A percentile compares a stretch with the other conserved stretches of the same genome.
phyloP scores from a whole-genome alignment of 2,888 invertebrate species.

The Megamerina dolium region DNA sequence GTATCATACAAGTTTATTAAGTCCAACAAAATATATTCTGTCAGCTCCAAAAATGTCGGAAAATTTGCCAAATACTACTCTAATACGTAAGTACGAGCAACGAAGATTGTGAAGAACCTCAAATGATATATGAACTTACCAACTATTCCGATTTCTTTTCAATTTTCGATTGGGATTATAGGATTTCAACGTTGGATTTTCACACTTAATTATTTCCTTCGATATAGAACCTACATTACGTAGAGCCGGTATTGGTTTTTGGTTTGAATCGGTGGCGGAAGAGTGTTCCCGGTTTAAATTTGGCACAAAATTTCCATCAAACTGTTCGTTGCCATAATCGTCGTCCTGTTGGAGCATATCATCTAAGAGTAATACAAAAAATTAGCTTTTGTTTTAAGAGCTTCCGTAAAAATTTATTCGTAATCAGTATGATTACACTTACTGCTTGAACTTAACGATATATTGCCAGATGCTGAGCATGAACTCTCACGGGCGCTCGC shows the following conservation, averaged over 20 bases:
- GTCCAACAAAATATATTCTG: no score
- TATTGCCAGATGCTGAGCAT: conserved; percentile 30
- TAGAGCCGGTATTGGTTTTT: conserved; percentile 38
- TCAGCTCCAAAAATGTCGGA: no score
- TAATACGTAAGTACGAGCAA: no score
- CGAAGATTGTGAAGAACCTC: no score
- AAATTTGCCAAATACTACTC: no score
- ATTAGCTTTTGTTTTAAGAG: not conserved
- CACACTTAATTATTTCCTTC: conserved; percentile 34
- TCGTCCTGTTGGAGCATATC: conserved; percentile 34
- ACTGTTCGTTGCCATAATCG: conserved; percentile 18
- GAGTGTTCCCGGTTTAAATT: conserved; percentile 32
- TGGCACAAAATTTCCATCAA: conserved; percentile 31
- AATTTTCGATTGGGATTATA: conserved; percentile 49
- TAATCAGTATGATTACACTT: conserved; percentile 16
- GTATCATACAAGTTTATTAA: not conserved
- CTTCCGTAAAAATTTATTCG: no score
- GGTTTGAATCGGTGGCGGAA: conserved; percentile 32
- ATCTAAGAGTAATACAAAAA: conserved; percentile 17
- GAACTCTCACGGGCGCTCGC: conserved; percentile 38
- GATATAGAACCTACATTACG: conserved; percentile 30
- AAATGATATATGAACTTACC: no score
- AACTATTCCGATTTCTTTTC: conserved; percentile 44
- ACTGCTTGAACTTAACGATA: conserved; percentile 37
- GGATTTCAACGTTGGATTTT: conserved; percentile 40